Percentiles rank a stretch among this genome's conserved stretches.
Conservation (phyloP, 2,888 invertebrate genomes). For the Cephus nigrinus region DNA sequence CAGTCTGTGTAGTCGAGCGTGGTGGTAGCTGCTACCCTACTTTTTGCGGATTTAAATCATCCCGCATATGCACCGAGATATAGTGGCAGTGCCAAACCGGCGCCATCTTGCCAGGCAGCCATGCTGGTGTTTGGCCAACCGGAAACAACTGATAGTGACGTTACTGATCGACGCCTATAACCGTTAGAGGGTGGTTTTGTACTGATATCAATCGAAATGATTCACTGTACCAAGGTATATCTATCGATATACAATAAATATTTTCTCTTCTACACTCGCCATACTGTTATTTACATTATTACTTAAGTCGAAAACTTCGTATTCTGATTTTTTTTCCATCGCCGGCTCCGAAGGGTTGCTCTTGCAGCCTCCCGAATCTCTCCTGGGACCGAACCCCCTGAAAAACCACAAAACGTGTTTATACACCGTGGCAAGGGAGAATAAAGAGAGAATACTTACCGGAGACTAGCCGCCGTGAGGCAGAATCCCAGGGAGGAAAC, state of each 20-base stretch:
- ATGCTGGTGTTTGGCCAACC: slow-evolving; percentile 55
- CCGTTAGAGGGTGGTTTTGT: slow-evolving; percentile 51
- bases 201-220: slow-evolving; percentile 53
- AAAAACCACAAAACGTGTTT: background rate
- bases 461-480: slow-evolving; percentile 12
- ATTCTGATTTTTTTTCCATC: background rate
- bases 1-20: background rate
- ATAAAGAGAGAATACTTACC: background rate
- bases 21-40: background rate
- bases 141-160: slow-evolving; percentile 65
- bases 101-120: slow-evolving; percentile 28
- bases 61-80: slow-evolving; percentile 34
- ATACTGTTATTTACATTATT: background rate
- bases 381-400: background rate
- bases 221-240: slow-evolving; percentile 29
- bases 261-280: background rate
- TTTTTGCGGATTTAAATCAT: slow-evolving; percentile 17
- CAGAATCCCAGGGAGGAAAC: slow-evolving; percentile 34
- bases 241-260: slow-evolving; percentile 34
- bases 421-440: slow-evolving; percentile 1
- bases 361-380: background rate
- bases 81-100: slow-evolving; percentile 33
- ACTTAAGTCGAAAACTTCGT: background rate
- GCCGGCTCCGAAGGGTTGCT: background rate
- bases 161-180: slow-evolving; percentile 51